Evolutionary conservation across 2,888 invertebrate genomes (phyloP), one percentile per base, ranked within the genome.

Genomic region (Eutolmus rufibarbis): DNA sequence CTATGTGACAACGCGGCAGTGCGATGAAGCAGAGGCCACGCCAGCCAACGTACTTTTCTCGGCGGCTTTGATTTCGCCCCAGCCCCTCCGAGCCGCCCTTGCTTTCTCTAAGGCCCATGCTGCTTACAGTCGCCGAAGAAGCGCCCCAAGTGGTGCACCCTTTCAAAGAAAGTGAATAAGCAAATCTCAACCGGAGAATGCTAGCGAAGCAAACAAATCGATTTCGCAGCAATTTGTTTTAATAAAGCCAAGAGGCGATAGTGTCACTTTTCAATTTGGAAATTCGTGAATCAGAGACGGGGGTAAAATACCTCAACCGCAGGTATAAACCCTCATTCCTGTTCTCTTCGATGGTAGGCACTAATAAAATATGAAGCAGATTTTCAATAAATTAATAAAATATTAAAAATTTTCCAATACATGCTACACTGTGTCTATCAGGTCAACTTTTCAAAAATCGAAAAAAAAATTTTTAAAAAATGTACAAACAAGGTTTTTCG

Each of bases 151-250:
- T 34, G 16, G 76, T 37, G 28, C 66, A 66, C 66, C 66, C 28
- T 28, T 66, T 57, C n/a, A 82, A 66, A 82, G 82, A 51, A 82
- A 82, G 57, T 82, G 82, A 82, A 82, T 82, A 82, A 57, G 82
- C 82, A 34, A 57, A 82, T 82, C 66, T 57, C 16, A n/a, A 8
- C 57, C 82, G 57, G 37, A 37, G 66, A 66, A 82, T 82, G 82
- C 19, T 57, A 34, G 57, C 57, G 56, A 34, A 56, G 82, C 57
- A 66, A 57, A 57, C 57, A 57, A 82, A 82, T 82, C 82, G 82
- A 57, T 82, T 82, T 82, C 66, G 31, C 37, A 82, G 82, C 57
- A 82, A 82, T 82, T 82, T 82, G 57, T 82, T 82, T 82, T 82
- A 82, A 82, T 82, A 82, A 57, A 56, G 37, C 37, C 51, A 37